These are phyloP conservation scores for Erebia palarica DNA, from an alignment of 2,888 invertebrate genomes.

Conservation along the genomic window DNA sequence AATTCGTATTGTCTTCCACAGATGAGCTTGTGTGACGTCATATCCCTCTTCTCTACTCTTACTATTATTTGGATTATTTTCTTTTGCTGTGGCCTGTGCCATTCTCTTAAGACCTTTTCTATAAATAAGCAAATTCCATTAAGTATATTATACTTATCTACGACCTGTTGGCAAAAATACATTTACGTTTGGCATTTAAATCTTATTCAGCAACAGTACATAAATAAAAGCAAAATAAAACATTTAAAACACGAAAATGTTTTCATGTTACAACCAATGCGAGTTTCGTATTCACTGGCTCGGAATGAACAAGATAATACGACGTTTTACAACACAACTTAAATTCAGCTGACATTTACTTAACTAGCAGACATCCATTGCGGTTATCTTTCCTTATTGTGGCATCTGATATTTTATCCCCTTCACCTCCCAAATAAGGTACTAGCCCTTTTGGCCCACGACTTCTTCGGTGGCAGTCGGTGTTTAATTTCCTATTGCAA, in stretches of 20 bases:
- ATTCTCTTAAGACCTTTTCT: too few species aligned
- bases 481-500: conserved; percentile 34
- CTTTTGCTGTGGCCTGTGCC: too few species aligned
- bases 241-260: conserved; percentile 12
- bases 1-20: neutral
- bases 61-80: too few species aligned
- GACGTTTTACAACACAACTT: conserved; percentile 27
- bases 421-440: conserved; percentile 41
- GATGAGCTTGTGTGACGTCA: neutral
- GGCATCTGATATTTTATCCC: conserved; percentile 41
- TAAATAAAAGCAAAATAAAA: neutral
- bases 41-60: neutral
- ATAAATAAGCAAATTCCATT: too few species aligned
- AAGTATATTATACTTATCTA: neutral
- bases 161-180: neutral
- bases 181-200: neutral
- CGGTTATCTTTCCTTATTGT: conserved; percentile 36
- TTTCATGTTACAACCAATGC: conserved; percentile 9
- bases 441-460: conserved; percentile 40
- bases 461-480: conserved; percentile 39
- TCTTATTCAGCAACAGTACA: neutral
- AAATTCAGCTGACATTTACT: conserved; percentile 38
- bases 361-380: conserved; percentile 34
- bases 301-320: conserved; percentile 29
- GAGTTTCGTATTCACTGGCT: conserved; percentile 22